phyloP scores from a whole-genome alignment of 1,140 invertebrate species.

The Hyphantria cunea region DNA sequence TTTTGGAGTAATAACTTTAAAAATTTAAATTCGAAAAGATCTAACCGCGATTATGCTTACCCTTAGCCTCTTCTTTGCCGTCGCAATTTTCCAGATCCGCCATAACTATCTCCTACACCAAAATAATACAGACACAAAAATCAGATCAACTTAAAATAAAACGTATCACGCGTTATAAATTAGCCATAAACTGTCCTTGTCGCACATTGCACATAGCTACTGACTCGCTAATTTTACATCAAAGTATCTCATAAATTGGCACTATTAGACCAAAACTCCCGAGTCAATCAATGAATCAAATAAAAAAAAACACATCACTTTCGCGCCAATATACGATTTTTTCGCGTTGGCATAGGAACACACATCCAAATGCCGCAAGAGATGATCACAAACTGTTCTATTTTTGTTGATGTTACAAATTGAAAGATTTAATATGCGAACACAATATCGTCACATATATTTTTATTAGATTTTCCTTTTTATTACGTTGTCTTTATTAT shows the following conservation, averaged over 20 bases:
- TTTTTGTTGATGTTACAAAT: constrained; percentile 58
- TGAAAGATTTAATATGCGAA: constrained; percentile 50
- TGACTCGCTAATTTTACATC: constrained; percentile 7
- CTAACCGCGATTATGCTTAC: too few relatives aligned
- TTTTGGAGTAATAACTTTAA: too few relatives aligned
- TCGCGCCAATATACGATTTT: constrained; percentile 52
- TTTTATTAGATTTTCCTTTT: constrained; percentile 37
- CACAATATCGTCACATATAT: constrained; percentile 9
- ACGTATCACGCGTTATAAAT: constrained; percentile 39
- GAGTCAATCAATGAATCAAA: constrained; percentile 2
- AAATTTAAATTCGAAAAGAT: too few relatives aligned
- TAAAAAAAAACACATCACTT: constrained; percentile 16
- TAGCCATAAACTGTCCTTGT: constrained; percentile 53
- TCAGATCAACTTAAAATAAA: constrained; percentile 34
- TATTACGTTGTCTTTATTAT: neutral
- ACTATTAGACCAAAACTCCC: neutral
- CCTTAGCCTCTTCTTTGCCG: constrained; percentile 7
- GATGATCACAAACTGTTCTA: constrained; percentile 66
- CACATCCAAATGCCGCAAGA: constrained; percentile 50
- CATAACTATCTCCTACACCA: constrained; percentile 9
- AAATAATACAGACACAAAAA: constrained; percentile 11
- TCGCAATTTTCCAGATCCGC: constrained; percentile 24
- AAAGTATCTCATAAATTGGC: too few relatives aligned
- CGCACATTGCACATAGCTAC: constrained; percentile 53
- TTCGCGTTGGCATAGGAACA: constrained; percentile 38